Base-by-base conservation (phyloP, 2,797 vertebrate species). In the Galago senegalensis region DNA sequence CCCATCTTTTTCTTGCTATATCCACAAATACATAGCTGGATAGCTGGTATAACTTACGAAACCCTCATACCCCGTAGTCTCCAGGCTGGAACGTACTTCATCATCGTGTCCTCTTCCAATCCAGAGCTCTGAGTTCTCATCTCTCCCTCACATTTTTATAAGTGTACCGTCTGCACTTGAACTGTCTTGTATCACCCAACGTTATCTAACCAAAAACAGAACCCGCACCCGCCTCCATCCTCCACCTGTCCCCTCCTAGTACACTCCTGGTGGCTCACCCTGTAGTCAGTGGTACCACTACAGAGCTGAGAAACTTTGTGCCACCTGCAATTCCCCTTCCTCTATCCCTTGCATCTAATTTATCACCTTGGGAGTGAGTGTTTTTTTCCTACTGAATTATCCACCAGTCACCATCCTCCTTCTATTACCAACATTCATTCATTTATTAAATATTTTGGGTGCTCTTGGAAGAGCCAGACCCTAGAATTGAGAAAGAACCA, bases 1-100 rank as follows among this genome's bases (percentile, higher is more conserved):
- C 61, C 21, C 31, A 94, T 67, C 60, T 94, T 63, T 86, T 31
- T 94, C 46, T n/a, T 91, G 10, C 17, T 84, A 27, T 49, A 63
- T 69, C n/a, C 7, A 83, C 6, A 70, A 80, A 49, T 77, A 29
- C 25, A 61, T 21, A 92, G 53, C 60, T 56, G 25, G 29, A 80
- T 58, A 40, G 17, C 25, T n/a, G 5, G 14, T 53, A 14, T 16
- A 73, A 40, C 8, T 37, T 49, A 69, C 37, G 67, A 73, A 96
- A 73, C 13, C 5, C 69, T 3, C 20, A 43, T 10, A 82, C 34
- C 34, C 31, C 70, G 1, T 29, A 40, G 67, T 4, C 31, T 77
- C 46, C 37, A 67, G 34, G n/a, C 27, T 56, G 9, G 40, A 53
- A 81, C 3, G 7, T 8, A 91, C 49, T 1, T n/a, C 84, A 25